Evolutionary conservation across 92 coral and sea anemone genomes (phyloP).

Genomic region (Micromussa lordhowensis): DNA sequence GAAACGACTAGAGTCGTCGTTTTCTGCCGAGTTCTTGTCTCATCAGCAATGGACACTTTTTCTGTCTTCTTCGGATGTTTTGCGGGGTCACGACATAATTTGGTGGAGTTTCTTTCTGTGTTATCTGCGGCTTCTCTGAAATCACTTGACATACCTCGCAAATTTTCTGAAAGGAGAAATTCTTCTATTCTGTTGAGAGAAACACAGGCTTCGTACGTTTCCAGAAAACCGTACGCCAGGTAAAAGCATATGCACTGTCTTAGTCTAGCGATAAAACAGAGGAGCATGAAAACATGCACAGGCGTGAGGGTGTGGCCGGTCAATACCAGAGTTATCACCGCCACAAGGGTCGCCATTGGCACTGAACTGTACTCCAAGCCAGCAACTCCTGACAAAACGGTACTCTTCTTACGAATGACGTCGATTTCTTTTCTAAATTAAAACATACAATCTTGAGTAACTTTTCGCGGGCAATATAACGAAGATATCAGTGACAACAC

Average conservation of each 20-base stretch:
- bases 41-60: no score
- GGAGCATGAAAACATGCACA: background rate
- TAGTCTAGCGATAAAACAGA: background rate
- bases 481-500: no score
- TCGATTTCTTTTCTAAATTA: background rate
- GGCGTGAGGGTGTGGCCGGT: background rate
- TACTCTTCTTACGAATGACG: background rate
- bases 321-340: conserved; percentile 1
- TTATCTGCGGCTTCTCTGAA: no score
- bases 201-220: background rate
- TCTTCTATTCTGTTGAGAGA: conserved; percentile 1
- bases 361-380: background rate
- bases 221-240: background rate
- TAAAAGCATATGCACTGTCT: background rate
- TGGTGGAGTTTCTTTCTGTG: no score
- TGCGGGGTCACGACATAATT: no score
- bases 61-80: background rate
- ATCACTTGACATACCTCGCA: background rate
- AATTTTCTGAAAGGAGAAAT: background rate
- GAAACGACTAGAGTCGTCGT: background rate
- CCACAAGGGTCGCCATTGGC: background rate
- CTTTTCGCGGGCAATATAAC: no score
- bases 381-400: background rate
- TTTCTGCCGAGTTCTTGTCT: background rate
- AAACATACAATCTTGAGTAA: background rate